Percentiles rank a stretch among this genome's conserved stretches.
phyloP scores from a whole-genome alignment of 2,797 vertebrate genomes.

The Synaphobranchus kaupii region DNA sequence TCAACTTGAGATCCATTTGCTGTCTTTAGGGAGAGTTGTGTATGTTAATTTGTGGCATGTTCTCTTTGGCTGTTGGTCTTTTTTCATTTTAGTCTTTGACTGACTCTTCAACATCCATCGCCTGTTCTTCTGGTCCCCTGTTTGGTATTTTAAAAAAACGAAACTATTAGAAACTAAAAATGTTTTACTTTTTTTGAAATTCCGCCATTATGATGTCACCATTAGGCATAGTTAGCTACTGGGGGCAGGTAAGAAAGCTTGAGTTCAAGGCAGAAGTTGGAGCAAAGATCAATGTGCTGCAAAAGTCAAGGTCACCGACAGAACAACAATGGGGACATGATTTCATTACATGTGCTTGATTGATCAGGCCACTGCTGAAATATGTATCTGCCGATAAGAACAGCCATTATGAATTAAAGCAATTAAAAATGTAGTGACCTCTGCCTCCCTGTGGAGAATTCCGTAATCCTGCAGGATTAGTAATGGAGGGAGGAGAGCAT shows the following conservation, averaged over 20 bases:
- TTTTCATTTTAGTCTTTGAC: not conserved
- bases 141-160: no score
- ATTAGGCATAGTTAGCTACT: not conserved
- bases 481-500: not conserved
- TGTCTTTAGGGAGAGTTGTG: not conserved
- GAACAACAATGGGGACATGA: slow-evolving; percentile 63
- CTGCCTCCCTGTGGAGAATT: slow-evolving; percentile 60
- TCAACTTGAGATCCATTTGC: not conserved
- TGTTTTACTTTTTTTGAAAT: not conserved
- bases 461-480: slow-evolving; percentile 36
- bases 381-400: slow-evolving; percentile 69
- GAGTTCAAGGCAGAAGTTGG: not conserved
- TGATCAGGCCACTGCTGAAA: slow-evolving; percentile 49
- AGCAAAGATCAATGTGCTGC: slow-evolving; percentile 59
- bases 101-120: no score
- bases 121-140: no score
- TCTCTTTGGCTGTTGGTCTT: not conserved
- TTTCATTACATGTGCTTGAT: slow-evolving; percentile 45
- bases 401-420: slow-evolving; percentile 71
- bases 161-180: no score
- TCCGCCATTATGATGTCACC: not conserved
- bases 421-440: slow-evolving; percentile 70
- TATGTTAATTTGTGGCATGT: not conserved
- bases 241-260: not conserved
- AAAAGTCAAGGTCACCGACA: slow-evolving; percentile 70